A percentile compares a stretch with the other conserved stretches of the same genome.
Evolutionary conservation across 2,888 invertebrate genomes (phyloP).

Genomic region (Orchestes rusci): DNA sequence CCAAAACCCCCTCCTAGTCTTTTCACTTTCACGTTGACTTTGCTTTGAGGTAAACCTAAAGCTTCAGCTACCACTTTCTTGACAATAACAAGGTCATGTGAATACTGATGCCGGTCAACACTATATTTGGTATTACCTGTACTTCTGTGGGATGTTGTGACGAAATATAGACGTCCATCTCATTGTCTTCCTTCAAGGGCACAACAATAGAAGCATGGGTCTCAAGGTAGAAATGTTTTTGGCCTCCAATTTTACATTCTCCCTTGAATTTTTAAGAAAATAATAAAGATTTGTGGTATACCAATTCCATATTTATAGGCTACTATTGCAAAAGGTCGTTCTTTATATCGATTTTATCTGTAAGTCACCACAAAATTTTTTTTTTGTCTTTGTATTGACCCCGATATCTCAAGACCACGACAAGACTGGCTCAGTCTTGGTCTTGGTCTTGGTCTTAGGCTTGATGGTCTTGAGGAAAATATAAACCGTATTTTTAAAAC

Average conservation of each 20-base stretch:
- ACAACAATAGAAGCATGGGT: slow-evolving; percentile 67
- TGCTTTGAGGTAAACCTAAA: slow-evolving; percentile 65
- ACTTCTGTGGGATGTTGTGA: slow-evolving; percentile 78
- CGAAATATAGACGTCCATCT: slow-evolving; percentile 77
- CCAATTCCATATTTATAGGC: slow-evolving; percentile 83
- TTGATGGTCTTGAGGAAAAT: too few species aligned
- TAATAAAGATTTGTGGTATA: slow-evolving; percentile 55
- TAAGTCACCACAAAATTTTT: too few species aligned
- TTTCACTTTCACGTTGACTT: slow-evolving; percentile 70
- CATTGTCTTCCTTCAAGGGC: slow-evolving; percentile 71
- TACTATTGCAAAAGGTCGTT: slow-evolving; percentile 73
- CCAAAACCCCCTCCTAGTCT: slow-evolving; percentile 94
- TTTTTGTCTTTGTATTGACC: too few species aligned
- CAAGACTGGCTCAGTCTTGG: too few species aligned
- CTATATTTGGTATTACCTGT: slow-evolving; percentile 45
- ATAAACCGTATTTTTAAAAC: too few species aligned
- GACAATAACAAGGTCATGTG: slow-evolving; percentile 26
- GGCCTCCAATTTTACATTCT: slow-evolving; percentile 73
- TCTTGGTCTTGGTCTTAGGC: too few species aligned
- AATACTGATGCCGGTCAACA: background rate
- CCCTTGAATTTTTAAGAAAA: too few species aligned
- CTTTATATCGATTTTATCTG: slow-evolving; percentile 74
- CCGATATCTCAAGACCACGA: too few species aligned
- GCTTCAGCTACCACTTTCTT: slow-evolving; percentile 64
- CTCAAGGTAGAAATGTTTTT: slow-evolving; percentile 96